These are phyloP conservation scores for Cremastinae sp. DNA, from an alignment of 2,888 invertebrate species.

Conservation along the genomic window DNA sequence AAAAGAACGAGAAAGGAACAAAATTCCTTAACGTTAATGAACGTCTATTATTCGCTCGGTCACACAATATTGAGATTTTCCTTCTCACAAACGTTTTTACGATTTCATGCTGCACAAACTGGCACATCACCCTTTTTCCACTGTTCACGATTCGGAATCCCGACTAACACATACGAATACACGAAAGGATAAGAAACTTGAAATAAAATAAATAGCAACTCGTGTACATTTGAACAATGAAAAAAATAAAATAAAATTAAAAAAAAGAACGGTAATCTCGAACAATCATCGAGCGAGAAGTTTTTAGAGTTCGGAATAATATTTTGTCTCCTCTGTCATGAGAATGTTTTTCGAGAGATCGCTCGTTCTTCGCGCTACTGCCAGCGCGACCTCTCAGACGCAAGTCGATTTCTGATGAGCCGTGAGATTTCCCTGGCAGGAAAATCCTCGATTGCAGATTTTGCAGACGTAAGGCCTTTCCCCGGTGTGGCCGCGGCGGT, in stretches of 20 bases:
- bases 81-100: too few species aligned
- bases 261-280: neutral
- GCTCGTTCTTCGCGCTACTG: neutral
- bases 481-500: constrained; percentile 81
- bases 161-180: neutral
- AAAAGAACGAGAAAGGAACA: constrained; percentile 25
- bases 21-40: neutral
- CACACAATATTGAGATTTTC: too few species aligned
- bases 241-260: constrained; percentile 4
- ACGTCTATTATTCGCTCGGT: neutral
- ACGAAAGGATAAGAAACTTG: neutral
- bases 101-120: too few species aligned
- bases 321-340: neutral
- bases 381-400: constrained; percentile 67
- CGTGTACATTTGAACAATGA: constrained; percentile 4
- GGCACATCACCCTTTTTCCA: neutral
- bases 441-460: constrained; percentile 80
- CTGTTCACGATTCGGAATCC: neutral
- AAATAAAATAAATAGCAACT: constrained; percentile 7
- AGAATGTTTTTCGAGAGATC: neutral
- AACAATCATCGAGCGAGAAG: neutral
- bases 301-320: neutral
- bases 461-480: constrained; percentile 80
- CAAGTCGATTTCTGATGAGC: constrained; percentile 79
- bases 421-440: constrained; percentile 80